Evolutionary conservation across 92 coral and sea anemone genomes (phyloP), one percentile per base, ranked within the genome.

Genomic region (Chrysogorgia sp.): DNA sequence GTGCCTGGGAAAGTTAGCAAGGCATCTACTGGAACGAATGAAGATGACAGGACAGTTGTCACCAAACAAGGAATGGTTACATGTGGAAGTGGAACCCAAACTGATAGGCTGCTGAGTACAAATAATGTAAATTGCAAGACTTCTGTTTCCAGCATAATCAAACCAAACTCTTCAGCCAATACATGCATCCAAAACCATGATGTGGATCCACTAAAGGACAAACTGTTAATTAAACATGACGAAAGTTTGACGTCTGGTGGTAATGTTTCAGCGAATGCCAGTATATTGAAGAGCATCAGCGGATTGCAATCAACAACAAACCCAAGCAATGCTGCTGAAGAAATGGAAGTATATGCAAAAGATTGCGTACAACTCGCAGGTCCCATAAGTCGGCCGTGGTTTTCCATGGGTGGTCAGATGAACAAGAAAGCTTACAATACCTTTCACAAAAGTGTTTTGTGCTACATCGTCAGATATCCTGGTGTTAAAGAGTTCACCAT

Each of bases 401-500:
- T 85, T 55, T 72, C 82, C 15, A 85, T 85, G 77, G 74, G 75
- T 64, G 89, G 89, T 25, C 61, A 82, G 62, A 66, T 71, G 35
- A 85, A 78, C 75, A 64, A 65, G 35, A 71, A 34, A 33, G 71
- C 78, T 20, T 74, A 80, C 60, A 68, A 78, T 50, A 81, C 71
- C 49, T 81, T 80, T 64, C 52, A 68, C 56, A 70, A 65, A 30
- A 75, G 79, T 75, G 86, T 85, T 9, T 61, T 85, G 52, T 49
- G 58, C 52, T 58, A 79, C 34, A 81, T 85, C 41, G 35, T 85
- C 45, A 63, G 55, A 21, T 80, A 85, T 47, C 89, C 89, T 2
- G 89, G 89, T 4, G 79, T 85, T 28, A 43, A 79, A 34, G 41
- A 81, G 80, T 83, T 81, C 33, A 34, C 52, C 34, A 58, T 71